phyloP scores from a whole-genome alignment of 2,888 invertebrate genomes.

The Drosophila mercatorum region DNA sequence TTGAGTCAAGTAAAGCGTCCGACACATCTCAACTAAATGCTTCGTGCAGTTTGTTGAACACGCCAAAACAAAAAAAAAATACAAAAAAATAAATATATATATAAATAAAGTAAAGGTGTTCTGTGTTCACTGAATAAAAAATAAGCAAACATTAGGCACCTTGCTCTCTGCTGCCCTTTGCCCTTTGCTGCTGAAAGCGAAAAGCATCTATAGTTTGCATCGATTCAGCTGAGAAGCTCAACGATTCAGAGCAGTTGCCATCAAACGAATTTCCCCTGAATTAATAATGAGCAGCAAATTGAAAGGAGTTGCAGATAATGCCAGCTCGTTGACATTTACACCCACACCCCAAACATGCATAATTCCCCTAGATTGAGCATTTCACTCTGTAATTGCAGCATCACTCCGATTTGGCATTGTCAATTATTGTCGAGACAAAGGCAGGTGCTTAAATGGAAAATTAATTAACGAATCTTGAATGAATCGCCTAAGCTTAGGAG shows the following conservation, averaged over 20 bases:
- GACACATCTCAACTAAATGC: constrained; percentile 2
- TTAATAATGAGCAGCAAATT: constrained; percentile 8
- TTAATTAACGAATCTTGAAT: neutral
- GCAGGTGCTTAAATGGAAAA: neutral
- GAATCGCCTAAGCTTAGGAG: neutral
- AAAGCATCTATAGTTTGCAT: constrained; percentile 1
- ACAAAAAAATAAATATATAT: neutral
- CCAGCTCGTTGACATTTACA: neutral
- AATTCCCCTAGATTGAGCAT: neutral
- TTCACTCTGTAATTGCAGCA: neutral
- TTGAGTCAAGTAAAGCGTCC: neutral
- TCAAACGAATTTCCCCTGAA: constrained; percentile 7
- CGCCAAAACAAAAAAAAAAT: neutral
- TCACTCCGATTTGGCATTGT: neutral
- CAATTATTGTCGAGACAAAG: neutral
- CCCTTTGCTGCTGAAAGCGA: neutral
- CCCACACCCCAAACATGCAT: neutral
- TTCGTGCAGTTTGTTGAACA: neutral
- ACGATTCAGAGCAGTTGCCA: constrained; percentile 1
- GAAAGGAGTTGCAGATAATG: constrained; percentile 7
- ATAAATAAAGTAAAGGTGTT: constrained; percentile 2
- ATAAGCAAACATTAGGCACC: neutral
- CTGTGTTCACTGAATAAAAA: constrained; percentile 4
- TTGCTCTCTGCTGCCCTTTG: neutral
- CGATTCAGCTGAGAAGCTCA: constrained; percentile 1